Evolutionary conservation across 2,797 vertebrate species (phyloP).

Genomic region (Sebastes nivosus): DNA sequence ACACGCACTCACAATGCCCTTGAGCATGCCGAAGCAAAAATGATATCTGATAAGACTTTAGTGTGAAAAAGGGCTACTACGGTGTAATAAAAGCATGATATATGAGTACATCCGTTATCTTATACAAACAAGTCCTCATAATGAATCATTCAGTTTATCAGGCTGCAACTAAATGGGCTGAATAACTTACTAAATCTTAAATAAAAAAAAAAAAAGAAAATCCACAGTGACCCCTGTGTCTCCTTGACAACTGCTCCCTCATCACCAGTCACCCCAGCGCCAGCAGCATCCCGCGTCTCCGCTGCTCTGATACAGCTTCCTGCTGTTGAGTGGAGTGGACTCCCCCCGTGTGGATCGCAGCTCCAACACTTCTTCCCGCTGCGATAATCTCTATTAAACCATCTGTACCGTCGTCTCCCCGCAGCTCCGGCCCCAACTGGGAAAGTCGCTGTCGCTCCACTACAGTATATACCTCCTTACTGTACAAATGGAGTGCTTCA

Average conservation of each 20-base stretch:
- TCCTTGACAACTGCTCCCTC: slow-evolving; percentile 41
- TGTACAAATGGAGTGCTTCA: not conserved
- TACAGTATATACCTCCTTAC: not conserved
- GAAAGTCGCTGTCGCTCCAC: not conserved
- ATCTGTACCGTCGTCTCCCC: slow-evolving; percentile 78
- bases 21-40: not conserved
- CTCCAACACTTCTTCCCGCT: slow-evolving; percentile 80
- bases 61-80: not conserved
- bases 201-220: not conserved
- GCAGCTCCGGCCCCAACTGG: slow-evolving; percentile 22
- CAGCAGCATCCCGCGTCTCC: not conserved
- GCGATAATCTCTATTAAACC: slow-evolving; percentile 88
- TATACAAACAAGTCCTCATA: not conserved
- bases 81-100: slow-evolving; percentile 30
- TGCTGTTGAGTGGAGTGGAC: slow-evolving; percentile 74
- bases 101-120: slow-evolving; percentile 6
- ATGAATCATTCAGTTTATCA: slow-evolving; percentile 27
- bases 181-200: not conserved
- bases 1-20: not conserved
- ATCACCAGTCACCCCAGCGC: not conserved
- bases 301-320: slow-evolving; percentile 32
- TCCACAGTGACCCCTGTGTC: slow-evolving; percentile 32
- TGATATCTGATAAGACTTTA: not conserved
- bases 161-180: not conserved
- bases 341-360: slow-evolving; percentile 63